Evolutionary conservation across 2,113 vertebrate species (phyloP).

Genomic region (Cacatua alba): DNA sequence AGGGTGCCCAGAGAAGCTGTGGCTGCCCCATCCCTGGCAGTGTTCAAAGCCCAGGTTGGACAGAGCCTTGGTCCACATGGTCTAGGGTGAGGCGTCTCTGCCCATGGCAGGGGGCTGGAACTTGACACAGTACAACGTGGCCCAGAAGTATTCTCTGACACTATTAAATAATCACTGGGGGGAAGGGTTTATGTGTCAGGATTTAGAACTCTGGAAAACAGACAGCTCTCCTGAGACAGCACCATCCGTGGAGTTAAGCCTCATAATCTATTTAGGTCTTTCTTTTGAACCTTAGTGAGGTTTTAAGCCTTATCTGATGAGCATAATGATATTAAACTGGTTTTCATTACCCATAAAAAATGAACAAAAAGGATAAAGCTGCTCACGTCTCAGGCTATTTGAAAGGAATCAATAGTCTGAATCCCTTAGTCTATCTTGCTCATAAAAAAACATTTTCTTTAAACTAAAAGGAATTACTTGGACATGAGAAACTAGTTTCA

Average conservation of each 20-base stretch:
- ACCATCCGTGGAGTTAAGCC: background rate
- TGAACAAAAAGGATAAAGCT: slow-evolving; percentile 48
- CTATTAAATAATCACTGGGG: background rate
- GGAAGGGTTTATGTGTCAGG: background rate
- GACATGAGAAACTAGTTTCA: background rate
- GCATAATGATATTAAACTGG: slow-evolving; percentile 64
- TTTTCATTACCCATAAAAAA: slow-evolving; percentile 60
- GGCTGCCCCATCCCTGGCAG: background rate
- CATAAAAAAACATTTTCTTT: background rate
- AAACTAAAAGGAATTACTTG: background rate
- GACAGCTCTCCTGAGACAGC: background rate
- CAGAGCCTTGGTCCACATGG: background rate
- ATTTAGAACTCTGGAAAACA: slow-evolving; percentile 25
- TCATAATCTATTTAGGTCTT: slow-evolving; percentile 24
- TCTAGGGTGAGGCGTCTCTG: background rate
- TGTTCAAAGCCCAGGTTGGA: background rate
- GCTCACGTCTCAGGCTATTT: background rate
- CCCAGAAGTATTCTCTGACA: background rate
- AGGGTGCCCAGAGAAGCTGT: background rate
- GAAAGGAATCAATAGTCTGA: slow-evolving; percentile 45
- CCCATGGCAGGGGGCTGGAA: background rate
- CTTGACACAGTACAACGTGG: background rate
- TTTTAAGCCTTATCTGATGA: slow-evolving; percentile 64
- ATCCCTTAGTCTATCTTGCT: background rate
- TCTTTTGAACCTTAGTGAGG: slow-evolving; percentile 23